Base-by-base conservation (phyloP, 2,797 vertebrate genomes). In the Amblyraja radiata region DNA sequence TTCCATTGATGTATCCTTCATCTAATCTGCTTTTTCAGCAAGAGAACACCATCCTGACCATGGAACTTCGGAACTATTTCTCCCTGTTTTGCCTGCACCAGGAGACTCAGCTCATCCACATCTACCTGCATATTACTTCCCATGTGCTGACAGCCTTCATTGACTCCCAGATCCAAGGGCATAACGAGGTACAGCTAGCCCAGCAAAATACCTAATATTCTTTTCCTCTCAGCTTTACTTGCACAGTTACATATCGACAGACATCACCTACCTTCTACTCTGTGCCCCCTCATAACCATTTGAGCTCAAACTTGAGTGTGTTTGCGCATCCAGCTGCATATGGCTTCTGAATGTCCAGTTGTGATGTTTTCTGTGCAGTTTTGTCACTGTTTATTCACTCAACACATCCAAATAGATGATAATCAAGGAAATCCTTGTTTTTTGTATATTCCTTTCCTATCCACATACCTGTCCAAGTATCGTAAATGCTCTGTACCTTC, bases 31-130 rank as follows among this genome's bases (percentile, higher is more conserved):
- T 92, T 86, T 74, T 77, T 93, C 94, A 99, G 99, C 99, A 99
- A 97, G 98, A 99, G 95, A 99, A 97, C 0, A 98, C 98, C 8
- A 98, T 99, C 94, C 97, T 99, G 94, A 98, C 97, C 23, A 98
- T 99, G 98, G 99, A 99, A 96, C 97, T 99, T 79, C 96, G 98
- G 0, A 99, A 98, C 97, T 97, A 98, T 96, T 99, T 99, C 95
- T 99, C 99, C 61, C 95, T 99, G 65, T 99, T 98, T 95, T 99
- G 99, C 95, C 97, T 99, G 93, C 98, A 99, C 94, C 99, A 99
- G 96, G 98, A 99, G 96, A 99, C 97, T 0, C 98, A 99, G 96
- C 97, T 99, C 1, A 97, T 99, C 95, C 99, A 99, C 93, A 97
- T 96, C 94, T 99, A 99, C 95, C 97, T 99, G 94, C 98, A 98